Percentiles rank a stretch among this genome's conserved stretches.
phyloP scores from a whole-genome alignment of 2,797 vertebrate genomes.

The Balearica regulorum region DNA sequence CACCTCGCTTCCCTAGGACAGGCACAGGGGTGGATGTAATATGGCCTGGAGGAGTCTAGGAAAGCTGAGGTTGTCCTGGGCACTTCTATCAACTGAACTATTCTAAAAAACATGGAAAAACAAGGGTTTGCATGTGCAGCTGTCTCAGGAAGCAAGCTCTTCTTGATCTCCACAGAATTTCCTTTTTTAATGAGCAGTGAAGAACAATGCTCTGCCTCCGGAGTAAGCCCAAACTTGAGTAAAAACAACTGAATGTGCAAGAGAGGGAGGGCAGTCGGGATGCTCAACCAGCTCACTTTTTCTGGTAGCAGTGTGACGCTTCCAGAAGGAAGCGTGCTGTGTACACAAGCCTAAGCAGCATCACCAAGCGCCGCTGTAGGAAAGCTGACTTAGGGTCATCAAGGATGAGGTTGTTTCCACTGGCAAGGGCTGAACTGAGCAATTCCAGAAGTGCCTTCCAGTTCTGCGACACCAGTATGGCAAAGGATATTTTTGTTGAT shows the following conservation, averaged over 20 bases:
- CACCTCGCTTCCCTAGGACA: not conserved
- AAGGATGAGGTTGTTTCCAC: not conserved
- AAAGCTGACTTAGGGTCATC: not conserved
- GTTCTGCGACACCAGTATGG: not conserved
- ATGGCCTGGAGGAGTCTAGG: fast-evolving
- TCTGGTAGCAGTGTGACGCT: fast-evolving
- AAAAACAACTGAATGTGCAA: not conserved
- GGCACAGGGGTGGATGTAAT: fast-evolving
- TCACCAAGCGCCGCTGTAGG: not conserved
- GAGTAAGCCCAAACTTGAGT: not conserved
- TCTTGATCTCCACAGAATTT: not conserved
- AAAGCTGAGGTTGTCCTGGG: not conserved
- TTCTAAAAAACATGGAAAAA: not conserved
- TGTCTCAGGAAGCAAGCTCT: not conserved
- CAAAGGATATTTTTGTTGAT: not conserved
- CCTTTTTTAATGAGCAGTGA: not conserved
- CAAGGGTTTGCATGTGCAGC: fast-evolving
- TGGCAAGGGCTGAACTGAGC: not conserved
- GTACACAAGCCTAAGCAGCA: not conserved
- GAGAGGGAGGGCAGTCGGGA: not conserved
- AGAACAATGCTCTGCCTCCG: not conserved
- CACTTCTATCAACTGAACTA: not conserved
- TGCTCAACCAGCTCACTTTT: not conserved
- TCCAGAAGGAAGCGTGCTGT: not conserved
- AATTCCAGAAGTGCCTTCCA: not conserved